Conservation (phyloP, 2,797 vertebrate species). For the Peromyscus nudipes region DNA sequence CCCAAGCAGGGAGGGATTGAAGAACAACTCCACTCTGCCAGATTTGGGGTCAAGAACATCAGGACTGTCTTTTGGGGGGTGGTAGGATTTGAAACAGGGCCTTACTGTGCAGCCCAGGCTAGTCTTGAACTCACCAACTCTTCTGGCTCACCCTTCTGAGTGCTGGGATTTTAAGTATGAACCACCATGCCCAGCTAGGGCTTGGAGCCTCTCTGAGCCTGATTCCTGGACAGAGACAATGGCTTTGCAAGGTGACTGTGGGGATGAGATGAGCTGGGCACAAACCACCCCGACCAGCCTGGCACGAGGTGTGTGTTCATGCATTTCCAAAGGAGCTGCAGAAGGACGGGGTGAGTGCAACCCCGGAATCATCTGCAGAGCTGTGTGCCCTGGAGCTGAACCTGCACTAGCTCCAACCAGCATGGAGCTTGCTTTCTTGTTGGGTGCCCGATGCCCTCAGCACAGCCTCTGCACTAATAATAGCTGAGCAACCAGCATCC, state of each 20-base stretch:
- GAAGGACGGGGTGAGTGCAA: neutral
- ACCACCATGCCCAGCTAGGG: neutral
- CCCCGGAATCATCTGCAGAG: accelerated
- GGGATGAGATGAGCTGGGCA: neutral
- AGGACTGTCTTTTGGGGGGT: too few relatives aligned
- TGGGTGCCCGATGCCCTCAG: accelerated
- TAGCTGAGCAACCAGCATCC: neutral
- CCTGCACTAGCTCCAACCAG: accelerated
- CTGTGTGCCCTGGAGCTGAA: too few relatives aligned
- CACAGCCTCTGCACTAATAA: neutral
- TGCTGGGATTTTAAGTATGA: neutral
- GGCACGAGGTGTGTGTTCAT: neutral
- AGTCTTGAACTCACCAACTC: neutral
- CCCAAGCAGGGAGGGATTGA: neutral
- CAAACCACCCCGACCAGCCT: neutral
- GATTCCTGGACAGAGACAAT: accelerated
- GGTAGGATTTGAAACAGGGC: neutral
- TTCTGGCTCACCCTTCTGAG: neutral
- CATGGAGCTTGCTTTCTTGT: accelerated
- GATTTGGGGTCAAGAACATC: neutral
- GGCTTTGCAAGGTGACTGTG: neutral
- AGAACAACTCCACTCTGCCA: neutral
- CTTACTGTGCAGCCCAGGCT: neutral
- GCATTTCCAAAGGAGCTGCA: neutral
- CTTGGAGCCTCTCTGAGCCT: neutral